Percentiles rank a stretch among this genome's conserved stretches.
These are phyloP conservation scores for Phengaris alcon DNA, from an alignment of 2,888 invertebrate genomes.

Conservation along the genomic window DNA sequence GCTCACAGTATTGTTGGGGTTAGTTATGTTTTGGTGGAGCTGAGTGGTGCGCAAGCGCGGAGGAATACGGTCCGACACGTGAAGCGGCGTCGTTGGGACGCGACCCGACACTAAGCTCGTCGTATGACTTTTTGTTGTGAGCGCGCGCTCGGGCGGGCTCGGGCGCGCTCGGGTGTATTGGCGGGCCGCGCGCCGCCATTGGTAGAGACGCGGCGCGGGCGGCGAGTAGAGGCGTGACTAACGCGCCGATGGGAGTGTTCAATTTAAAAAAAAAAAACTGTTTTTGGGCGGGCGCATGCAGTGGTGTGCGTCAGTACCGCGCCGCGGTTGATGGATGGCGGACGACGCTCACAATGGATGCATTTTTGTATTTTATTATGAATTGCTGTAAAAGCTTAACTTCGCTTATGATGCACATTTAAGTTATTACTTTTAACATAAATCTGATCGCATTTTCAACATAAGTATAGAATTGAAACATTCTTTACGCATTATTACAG, in stretches of 20 bases:
- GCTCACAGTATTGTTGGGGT: conserved; percentile 62
- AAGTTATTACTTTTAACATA: conserved; percentile 12
- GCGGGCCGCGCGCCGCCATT: conserved; percentile 49
- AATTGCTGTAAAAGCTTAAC: conserved; percentile 30
- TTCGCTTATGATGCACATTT: conserved; percentile 23
- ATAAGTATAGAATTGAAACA: not conserved
- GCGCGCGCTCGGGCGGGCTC: conserved; percentile 59
- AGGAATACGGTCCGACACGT: conserved; percentile 57
- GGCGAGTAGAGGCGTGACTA: conserved; percentile 59
- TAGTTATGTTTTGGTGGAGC: conserved; percentile 38
- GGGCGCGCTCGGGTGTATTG: conserved; percentile 62
- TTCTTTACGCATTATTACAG: not conserved
- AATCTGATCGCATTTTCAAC: not conserved
- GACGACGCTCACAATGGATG: conserved; percentile 50
- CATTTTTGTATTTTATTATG: conserved; percentile 49
- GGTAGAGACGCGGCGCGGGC: conserved; percentile 51
- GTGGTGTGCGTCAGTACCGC: conserved; percentile 72
- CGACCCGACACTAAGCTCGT: conserved; percentile 79
- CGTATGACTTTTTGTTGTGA: conserved; percentile 77
- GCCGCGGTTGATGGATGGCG: conserved; percentile 69
- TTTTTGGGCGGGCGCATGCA: conserved; percentile 71
- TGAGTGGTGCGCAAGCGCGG: conserved; percentile 60
- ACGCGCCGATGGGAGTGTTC: conserved; percentile 69
- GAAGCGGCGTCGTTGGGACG: conserved; percentile 77
- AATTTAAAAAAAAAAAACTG: conserved; percentile 63